Percentiles rank a stretch among this genome's conserved stretches.
phyloP scores from a whole-genome alignment of 1,140 invertebrate species.

The Ceratitis capitata region DNA sequence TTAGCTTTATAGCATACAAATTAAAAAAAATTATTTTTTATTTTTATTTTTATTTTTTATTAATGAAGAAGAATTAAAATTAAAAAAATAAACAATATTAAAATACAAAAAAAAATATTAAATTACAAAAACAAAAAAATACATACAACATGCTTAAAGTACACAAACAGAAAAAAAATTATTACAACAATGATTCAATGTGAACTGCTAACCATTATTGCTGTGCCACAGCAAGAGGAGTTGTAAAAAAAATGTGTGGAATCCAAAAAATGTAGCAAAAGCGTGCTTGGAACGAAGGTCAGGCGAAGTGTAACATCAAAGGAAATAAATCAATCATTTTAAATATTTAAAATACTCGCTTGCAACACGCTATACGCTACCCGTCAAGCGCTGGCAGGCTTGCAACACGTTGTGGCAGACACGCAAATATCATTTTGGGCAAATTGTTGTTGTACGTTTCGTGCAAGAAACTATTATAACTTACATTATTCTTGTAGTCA shows the following conservation, averaged over 20 bases:
- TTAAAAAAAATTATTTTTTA: too few relatives aligned
- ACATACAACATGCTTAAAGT: background rate
- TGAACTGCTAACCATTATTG: background rate
- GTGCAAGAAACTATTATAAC: background rate
- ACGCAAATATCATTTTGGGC: background rate
- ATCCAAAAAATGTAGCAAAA: background rate
- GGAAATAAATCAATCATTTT: background rate
- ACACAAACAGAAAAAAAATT: background rate
- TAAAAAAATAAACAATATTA: too few relatives aligned
- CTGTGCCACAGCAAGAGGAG: background rate
- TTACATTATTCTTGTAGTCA: background rate
- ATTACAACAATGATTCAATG: background rate
- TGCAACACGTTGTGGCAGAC: background rate
- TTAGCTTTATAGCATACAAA: too few relatives aligned
- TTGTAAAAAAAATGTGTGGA: background rate
- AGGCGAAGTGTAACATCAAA: background rate
- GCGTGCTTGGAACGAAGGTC: background rate
- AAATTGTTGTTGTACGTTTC: background rate
- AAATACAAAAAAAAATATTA: too few relatives aligned
- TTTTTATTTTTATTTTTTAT: too few relatives aligned
- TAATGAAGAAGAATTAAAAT: too few relatives aligned
- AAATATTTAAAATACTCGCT: background rate
- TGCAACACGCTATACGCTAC: background rate
- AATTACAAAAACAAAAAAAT: conserved; percentile 12
- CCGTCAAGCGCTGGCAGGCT: too few relatives aligned